Evolutionary conservation across 2,113 vertebrate species (phyloP).

Genomic region (Phylloscopus whistleri): DNA sequence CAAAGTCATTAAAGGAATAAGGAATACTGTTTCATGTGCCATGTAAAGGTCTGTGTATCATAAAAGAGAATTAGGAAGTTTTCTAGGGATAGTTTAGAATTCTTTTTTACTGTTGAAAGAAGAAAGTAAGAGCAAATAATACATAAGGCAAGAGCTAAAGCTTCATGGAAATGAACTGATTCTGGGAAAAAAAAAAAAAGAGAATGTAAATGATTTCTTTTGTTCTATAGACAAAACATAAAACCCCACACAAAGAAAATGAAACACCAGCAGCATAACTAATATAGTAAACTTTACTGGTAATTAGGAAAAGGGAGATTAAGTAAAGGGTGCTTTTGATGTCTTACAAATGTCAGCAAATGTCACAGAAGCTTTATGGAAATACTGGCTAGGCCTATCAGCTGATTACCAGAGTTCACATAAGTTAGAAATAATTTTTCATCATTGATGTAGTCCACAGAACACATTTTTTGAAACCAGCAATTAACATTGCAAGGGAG

Average conservation of each 20-base stretch:
- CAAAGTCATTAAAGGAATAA: not conserved
- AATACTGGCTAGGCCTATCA: not conserved
- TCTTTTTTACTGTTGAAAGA: not conserved
- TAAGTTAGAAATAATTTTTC: not conserved
- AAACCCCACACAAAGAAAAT: not conserved
- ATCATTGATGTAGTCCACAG: not conserved
- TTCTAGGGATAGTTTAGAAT: not conserved
- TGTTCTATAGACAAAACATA: not conserved
- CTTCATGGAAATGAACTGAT: not conserved
- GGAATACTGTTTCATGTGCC: not conserved
- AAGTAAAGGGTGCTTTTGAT: not conserved
- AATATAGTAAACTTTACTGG: not conserved
- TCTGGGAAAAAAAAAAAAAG: not conserved
- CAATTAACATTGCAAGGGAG: not conserved
- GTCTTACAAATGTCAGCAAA: not conserved
- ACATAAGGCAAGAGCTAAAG: not conserved
- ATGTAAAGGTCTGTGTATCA: not conserved
- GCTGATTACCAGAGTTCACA: not conserved
- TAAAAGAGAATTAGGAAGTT: not conserved
- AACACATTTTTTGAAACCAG: not conserved
- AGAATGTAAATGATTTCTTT: not conserved
- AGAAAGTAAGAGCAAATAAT: not conserved
- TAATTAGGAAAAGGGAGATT: not conserved
- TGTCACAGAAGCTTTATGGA: not conserved
- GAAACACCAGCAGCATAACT: not conserved